Evolutionary conservation across 2,797 vertebrate species (phyloP).

Genomic region (Salmo trutta): DNA sequence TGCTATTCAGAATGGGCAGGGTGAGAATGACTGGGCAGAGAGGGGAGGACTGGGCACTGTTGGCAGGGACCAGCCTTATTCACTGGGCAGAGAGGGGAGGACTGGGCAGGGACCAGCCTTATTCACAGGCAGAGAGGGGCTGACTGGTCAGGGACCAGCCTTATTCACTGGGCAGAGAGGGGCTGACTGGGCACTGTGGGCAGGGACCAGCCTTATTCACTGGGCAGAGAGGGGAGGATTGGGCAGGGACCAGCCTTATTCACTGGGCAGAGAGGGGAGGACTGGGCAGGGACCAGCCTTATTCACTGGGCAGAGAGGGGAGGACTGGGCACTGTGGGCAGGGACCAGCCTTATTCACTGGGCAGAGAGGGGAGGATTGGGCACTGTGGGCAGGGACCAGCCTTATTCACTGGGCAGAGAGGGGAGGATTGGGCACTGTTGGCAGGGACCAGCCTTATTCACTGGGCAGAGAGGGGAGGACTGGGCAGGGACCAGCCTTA

Average conservation of each 20-base stretch:
- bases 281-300: too few species aligned
- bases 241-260: background rate
- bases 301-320: too few species aligned
- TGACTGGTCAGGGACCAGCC: background rate
- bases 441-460: background rate
- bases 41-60: too few species aligned
- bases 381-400: background rate
- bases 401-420: background rate
- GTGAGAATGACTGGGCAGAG: background rate
- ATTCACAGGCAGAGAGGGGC: background rate
- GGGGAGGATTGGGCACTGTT: background rate
- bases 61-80: background rate
- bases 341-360: too few species aligned
- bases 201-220: too few species aligned
- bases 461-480: background rate
- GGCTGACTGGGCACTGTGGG: too few species aligned
- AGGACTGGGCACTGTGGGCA: too few species aligned
- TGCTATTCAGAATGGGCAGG: background rate
- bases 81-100: too few species aligned
- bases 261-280: background rate
- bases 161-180: too few species aligned
- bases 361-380: too few species aligned
- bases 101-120: background rate
- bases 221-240: background rate
- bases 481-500: background rate